Evolutionary conservation across 1,140 invertebrate species (phyloP).

Genomic region (Drosophila ananassae): DNA sequence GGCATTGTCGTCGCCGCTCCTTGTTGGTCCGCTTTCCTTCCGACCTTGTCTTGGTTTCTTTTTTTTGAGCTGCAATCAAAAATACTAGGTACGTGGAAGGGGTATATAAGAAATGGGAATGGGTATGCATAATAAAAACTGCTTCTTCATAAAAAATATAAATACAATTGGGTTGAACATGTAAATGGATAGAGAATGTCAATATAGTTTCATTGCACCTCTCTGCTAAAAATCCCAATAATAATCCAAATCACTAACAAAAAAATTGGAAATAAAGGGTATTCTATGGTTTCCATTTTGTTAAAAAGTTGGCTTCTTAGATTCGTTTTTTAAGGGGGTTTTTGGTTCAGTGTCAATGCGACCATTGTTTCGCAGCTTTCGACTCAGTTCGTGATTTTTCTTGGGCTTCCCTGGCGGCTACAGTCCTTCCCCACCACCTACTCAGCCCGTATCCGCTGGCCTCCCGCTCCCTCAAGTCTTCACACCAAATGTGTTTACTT

Average conservation of each 20-base stretch:
- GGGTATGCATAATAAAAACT: neutral
- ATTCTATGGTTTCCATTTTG: too few species aligned
- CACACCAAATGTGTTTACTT: slow-evolving; percentile 78
- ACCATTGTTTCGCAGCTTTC: slow-evolving; percentile 61
- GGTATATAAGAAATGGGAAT: neutral
- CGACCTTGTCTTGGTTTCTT: slow-evolving; percentile 1
- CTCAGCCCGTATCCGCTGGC: slow-evolving; percentile 20
- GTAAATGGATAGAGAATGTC: too few species aligned
- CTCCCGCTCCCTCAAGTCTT: slow-evolving; percentile 45
- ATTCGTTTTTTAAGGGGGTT: neutral
- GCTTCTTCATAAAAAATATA: too few species aligned
- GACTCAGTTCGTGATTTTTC: slow-evolving; percentile 52
- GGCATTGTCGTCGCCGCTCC: slow-evolving; percentile 20
- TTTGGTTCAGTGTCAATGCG: slow-evolving; percentile 48
- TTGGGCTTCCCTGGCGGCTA: slow-evolving; percentile 32
- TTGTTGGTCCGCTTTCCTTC: slow-evolving; percentile 3
- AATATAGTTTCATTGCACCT: too few species aligned
- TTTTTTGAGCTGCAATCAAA: slow-evolving; percentile 6
- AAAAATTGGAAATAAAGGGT: too few species aligned
- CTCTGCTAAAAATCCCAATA: too few species aligned
- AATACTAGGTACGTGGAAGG: neutral
- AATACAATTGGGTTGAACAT: too few species aligned
- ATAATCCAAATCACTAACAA: too few species aligned
- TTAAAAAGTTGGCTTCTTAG: neutral
- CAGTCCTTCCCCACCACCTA: slow-evolving; percentile 10